These are phyloP conservation scores for Drosophila lacertosa DNA, from an alignment of 1,140 invertebrate genomes.

Conservation along the genomic window DNA sequence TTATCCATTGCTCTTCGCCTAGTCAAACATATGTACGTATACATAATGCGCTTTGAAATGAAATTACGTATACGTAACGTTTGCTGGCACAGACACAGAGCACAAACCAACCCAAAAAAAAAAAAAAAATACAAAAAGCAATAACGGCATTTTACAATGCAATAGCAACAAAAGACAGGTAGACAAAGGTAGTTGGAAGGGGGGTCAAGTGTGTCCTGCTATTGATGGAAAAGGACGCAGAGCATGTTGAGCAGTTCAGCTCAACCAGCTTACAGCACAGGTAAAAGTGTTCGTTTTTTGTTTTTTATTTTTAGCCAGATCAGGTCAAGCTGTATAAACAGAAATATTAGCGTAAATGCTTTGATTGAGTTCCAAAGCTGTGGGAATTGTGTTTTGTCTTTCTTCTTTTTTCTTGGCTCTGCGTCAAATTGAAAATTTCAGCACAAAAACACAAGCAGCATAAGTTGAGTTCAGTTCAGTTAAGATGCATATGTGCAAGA, in stretches of 20 bases:
- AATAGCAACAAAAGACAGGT: constrained; percentile 20
- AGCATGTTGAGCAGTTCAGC: constrained; percentile 2
- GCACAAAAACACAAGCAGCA: background rate
- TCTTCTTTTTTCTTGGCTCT: constrained; percentile 2
- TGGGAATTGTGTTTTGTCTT: constrained; percentile 25
- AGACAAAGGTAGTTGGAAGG: background rate
- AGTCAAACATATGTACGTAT: constrained; percentile 43
- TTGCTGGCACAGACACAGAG: constrained; percentile 24
- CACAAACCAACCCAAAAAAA: no score
- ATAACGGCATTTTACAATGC: constrained; percentile 39
- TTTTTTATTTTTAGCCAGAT: constrained; percentile 14
- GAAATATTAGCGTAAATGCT: constrained; percentile 65
- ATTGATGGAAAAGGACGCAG: constrained; percentile 13
- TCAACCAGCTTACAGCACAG: constrained; percentile 17
- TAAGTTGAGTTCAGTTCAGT: background rate
- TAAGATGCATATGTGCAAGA: background rate
- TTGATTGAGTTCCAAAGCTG: constrained; percentile 51
- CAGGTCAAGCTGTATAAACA: constrained; percentile 35
- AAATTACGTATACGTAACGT: constrained; percentile 69
- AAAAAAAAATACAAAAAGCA: constrained; percentile 21
- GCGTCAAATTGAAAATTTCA: constrained; percentile 16
- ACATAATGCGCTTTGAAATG: constrained; percentile 64
- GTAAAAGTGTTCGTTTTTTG: constrained; percentile 49
- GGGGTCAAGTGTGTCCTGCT: constrained; percentile 9
- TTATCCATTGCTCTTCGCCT: background rate